These are phyloP conservation scores for Epiblema foenella DNA, from an alignment of 2,888 invertebrate species.

Conservation along the genomic window DNA sequence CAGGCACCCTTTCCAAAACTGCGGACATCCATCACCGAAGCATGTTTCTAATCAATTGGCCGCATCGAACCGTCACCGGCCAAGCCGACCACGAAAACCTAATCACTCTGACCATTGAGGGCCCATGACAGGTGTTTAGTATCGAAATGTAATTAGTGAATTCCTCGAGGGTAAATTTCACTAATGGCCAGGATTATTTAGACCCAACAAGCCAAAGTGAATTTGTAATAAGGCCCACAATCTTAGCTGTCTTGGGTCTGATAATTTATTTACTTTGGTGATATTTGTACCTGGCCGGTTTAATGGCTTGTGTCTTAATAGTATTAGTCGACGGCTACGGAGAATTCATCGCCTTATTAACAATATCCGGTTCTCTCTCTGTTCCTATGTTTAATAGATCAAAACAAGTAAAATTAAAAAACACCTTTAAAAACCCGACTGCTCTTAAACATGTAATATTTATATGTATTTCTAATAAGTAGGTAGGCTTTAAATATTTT, in stretches of 20 bases:
- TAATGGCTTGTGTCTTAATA: slow-evolving; percentile 47
- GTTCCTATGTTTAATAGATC: background rate
- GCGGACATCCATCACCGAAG: slow-evolving; percentile 48
- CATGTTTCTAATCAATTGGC: slow-evolving; percentile 66
- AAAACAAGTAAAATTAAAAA: background rate
- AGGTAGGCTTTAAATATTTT: too few species aligned
- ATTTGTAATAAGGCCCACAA: slow-evolving; percentile 72
- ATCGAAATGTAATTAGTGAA: slow-evolving; percentile 73
- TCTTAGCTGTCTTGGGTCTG: slow-evolving; percentile 65
- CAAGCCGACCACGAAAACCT: slow-evolving; percentile 67
- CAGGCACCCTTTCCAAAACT: slow-evolving; percentile 42
- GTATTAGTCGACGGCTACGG: background rate
- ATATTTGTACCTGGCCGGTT: slow-evolving; percentile 55
- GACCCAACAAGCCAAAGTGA: slow-evolving; percentile 67
- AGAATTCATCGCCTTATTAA: background rate
- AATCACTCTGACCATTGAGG: slow-evolving; percentile 62
- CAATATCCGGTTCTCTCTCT: background rate
- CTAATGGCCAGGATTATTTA: slow-evolving; percentile 72
- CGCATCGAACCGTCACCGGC: slow-evolving; percentile 64
- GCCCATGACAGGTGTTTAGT: slow-evolving; percentile 73
- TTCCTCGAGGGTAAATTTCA: slow-evolving; percentile 60
- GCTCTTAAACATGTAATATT: too few species aligned
- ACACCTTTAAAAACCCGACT: too few species aligned
- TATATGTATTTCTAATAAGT: too few species aligned
- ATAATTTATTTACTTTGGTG: slow-evolving; percentile 71